phyloP scores from a whole-genome alignment of 2,797 vertebrate species.

The Phataginus tricuspis region DNA sequence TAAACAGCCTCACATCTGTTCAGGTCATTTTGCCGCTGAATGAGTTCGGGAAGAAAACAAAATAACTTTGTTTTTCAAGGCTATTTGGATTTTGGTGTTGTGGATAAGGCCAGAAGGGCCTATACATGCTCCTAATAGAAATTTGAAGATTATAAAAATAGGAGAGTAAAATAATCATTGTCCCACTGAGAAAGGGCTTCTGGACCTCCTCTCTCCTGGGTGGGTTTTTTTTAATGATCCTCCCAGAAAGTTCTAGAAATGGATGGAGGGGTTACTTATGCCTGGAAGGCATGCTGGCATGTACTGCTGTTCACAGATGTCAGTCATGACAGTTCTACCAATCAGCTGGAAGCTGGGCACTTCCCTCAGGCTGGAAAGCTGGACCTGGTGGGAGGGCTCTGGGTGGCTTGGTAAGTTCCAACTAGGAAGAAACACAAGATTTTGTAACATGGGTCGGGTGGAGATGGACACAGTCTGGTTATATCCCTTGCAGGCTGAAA shows the following conservation, averaged over 20 bases:
- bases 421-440: background rate
- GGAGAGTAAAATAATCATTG: background rate
- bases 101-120: background rate
- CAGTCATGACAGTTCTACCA: background rate
- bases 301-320: background rate
- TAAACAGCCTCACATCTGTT: constrained; percentile 59
- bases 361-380: background rate
- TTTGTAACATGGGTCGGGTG: background rate
- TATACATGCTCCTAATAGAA: background rate
- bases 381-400: background rate
- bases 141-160: background rate
- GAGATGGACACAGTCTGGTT: background rate
- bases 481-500: background rate
- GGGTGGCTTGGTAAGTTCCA: background rate
- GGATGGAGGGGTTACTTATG: background rate
- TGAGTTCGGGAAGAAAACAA: background rate
- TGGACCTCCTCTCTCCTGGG: background rate
- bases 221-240: background rate
- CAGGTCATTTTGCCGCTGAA: constrained; percentile 24
- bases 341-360: background rate
- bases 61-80: background rate
- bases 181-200: background rate
- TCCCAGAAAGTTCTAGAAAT: background rate
- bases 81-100: background rate
- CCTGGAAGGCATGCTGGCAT: background rate